phyloP scores from a whole-genome alignment of 1,140 invertebrate species.

The Heliconius eleuchia region DNA sequence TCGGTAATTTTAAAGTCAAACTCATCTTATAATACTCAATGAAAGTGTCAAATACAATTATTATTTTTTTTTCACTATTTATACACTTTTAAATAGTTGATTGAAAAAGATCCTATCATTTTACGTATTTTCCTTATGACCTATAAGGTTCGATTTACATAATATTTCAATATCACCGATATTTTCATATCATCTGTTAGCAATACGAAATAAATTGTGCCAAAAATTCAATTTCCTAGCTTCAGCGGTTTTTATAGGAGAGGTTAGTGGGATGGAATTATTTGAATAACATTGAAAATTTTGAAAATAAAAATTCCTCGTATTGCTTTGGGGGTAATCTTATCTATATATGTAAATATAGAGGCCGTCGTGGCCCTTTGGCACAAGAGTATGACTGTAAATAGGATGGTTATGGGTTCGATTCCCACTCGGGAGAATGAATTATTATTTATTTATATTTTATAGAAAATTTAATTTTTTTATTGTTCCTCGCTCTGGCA shows the following conservation, averaged over 20 bases:
- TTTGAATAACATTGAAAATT: constrained; percentile 24
- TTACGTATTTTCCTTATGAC: background rate
- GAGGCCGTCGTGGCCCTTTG: no score
- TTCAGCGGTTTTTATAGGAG: constrained; percentile 30
- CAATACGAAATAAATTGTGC: constrained; percentile 41
- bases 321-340: background rate
- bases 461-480: no score
- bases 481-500: no score
- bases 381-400: no score
- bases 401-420: background rate
- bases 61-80: background rate
- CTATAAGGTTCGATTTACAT: constrained; percentile 1
- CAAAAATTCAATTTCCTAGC: constrained; percentile 39
- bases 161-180: constrained; percentile 12
- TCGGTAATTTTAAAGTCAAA: no score
- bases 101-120: background rate
- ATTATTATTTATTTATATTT: no score
- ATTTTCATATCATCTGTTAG: constrained; percentile 36
- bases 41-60: no score
- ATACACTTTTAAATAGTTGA: background rate
- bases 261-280: constrained; percentile 32
- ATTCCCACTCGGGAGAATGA: background rate
- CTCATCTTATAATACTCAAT: no score
- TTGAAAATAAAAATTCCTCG: background rate
- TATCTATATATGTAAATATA: background rate